These are phyloP conservation scores for Charina bottae DNA, from an alignment of 2,113 vertebrate genomes.

Conservation along the genomic window DNA sequence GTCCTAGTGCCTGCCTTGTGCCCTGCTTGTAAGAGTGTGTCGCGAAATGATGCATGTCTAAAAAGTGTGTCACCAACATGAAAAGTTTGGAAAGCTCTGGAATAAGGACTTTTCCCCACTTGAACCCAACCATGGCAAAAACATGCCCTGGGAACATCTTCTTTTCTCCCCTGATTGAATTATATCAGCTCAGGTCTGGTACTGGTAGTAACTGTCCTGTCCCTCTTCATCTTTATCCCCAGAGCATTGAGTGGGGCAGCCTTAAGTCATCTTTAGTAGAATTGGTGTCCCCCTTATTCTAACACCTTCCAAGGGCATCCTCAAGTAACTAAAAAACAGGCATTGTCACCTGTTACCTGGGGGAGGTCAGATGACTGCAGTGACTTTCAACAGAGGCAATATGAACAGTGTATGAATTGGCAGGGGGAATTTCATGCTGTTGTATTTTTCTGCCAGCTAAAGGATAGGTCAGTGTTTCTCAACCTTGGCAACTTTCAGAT, in stretches of 20 bases:
- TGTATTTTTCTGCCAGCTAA: not conserved
- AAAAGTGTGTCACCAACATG: too few relatives aligned
- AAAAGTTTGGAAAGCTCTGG: too few relatives aligned
- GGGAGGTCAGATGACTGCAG: not conserved
- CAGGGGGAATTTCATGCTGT: not conserved
- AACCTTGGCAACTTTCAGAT: too few relatives aligned
- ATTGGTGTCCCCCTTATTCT: not conserved
- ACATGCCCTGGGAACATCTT: not conserved
- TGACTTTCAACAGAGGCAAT: not conserved
- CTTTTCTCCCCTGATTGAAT: not conserved
- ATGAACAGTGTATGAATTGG: not conserved
- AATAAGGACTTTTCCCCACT: not conserved
- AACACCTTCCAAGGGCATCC: not conserved
- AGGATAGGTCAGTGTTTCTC: not conserved
- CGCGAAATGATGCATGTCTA: too few relatives aligned
- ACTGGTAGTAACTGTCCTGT: not conserved
- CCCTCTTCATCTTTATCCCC: not conserved
- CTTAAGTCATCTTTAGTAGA: not conserved
- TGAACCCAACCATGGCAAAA: not conserved
- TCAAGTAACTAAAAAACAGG: not conserved
- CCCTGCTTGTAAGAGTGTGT: too few relatives aligned
- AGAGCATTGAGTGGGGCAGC: not conserved
- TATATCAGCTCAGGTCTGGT: not conserved
- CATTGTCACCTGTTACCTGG: not conserved
- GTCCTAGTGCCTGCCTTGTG: too few relatives aligned